Conservation (phyloP, 2,797 vertebrate genomes). For the Pteronotus mesoamericanus region DNA sequence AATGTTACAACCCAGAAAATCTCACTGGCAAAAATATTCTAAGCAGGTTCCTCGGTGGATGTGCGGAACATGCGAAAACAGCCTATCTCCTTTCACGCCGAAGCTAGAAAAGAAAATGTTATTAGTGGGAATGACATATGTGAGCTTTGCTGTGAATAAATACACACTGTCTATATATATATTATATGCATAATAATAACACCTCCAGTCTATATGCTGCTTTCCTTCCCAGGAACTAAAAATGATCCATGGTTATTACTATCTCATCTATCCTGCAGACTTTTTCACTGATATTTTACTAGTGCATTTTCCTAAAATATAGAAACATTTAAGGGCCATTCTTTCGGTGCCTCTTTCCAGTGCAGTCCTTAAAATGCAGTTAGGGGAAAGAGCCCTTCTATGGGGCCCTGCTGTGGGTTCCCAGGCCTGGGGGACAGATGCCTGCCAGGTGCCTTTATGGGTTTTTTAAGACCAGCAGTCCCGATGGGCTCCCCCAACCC, state of each 20-base stretch:
- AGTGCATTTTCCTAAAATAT: slow-evolving; percentile 48
- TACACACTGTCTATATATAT: slow-evolving; percentile 53
- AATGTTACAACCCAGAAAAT: slow-evolving; percentile 59
- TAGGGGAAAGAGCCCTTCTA: not conserved
- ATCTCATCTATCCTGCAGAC: slow-evolving; percentile 53
- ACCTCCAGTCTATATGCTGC: slow-evolving; percentile 50
- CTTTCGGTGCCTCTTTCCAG: not conserved
- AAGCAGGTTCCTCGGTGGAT: slow-evolving; percentile 54
- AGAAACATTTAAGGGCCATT: slow-evolving; percentile 46
- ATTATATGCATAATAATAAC: slow-evolving; percentile 58
- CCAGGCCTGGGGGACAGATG: not conserved
- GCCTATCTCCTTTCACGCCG: not conserved
- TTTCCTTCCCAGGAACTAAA: slow-evolving; percentile 58
- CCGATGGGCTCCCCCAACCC: not conserved
- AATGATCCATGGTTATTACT: slow-evolving; percentile 63
- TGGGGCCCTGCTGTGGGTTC: not conserved
- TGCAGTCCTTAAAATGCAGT: not conserved
- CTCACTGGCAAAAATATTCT: slow-evolving; percentile 57
- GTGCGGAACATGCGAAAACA: slow-evolving; percentile 52
- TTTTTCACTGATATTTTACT: slow-evolving; percentile 59
- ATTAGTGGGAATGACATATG: slow-evolving; percentile 68
- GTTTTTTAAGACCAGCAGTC: not conserved
- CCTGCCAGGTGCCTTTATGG: not conserved
- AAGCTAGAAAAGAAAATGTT: slow-evolving; percentile 63
- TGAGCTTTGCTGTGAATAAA: slow-evolving; percentile 65